phyloP scores from a whole-genome alignment of 2,888 invertebrate genomes.

The Chymomyza procnemis region DNA sequence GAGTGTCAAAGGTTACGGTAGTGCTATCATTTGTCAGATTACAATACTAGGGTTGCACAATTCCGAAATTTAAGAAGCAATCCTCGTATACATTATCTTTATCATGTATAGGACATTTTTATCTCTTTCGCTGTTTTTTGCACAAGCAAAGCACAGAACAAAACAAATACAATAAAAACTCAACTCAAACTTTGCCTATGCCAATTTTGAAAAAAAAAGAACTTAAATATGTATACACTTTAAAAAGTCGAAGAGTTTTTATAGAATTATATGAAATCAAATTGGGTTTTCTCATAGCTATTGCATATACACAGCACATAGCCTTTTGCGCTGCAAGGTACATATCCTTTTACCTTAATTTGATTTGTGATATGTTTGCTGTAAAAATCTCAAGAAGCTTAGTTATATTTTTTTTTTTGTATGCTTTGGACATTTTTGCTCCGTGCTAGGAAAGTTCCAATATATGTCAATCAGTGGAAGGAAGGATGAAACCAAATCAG shows the following conservation, averaged over 20 bases:
- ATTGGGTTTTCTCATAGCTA: neutral
- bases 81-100: no score
- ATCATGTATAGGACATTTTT: no score
- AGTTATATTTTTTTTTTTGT: neutral
- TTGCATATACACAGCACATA: neutral
- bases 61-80: no score
- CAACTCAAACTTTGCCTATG: no score
- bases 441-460: neutral
- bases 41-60: no score
- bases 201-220: no score
- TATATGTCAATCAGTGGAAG: conserved; percentile 16
- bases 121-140: no score
- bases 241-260: neutral
- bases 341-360: neutral
- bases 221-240: neutral
- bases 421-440: conserved; percentile 5
- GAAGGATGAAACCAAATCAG: conserved; percentile 13
- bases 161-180: no score
- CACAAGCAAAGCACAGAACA: no score
- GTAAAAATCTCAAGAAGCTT: neutral
- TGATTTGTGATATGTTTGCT: neutral
- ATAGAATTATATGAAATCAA: neutral
- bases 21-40: no score
- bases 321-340: neutral
- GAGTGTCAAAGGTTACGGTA: no score